Evolutionary conservation across 2,888 invertebrate species (phyloP), one percentile per base, ranked within the genome.

Genomic region (Tipula lateralis): DNA sequence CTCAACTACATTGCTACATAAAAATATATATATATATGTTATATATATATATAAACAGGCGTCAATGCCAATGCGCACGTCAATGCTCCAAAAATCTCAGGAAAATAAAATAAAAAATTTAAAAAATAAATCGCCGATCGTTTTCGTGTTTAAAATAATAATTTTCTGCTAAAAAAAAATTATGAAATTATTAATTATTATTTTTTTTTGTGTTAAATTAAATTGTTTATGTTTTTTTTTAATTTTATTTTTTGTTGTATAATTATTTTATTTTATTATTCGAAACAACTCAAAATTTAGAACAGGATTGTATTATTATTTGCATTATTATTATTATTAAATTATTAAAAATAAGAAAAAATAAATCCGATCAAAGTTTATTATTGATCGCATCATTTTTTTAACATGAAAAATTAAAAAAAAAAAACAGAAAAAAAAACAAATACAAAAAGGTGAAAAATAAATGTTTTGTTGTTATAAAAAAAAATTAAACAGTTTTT

Each of bases 381-480:
- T 85, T 85, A 84, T 29, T 82, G 84, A 83, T 50, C 85, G 84
- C 36, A 83, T 84, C 30, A 84, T 30, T 81, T 84, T 34, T 80
- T 82, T 39, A 81, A 80, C 32, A 36, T 83, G 29, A 19, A 84
- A 84, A 83, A 83, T 66, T 66, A 24, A 66, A 66, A 66, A 66
- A 66, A 82, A 82, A 82, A 82, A 82, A n/a, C 29, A 82, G 5
- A 16, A 84, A 83, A 83, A 83, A 66, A 66, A 66, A 66, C 66
- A 66, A 66, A 66, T 30, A 82, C 29, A 82, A 82, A 82, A 82
- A 32, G 82, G 32, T 30, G 82, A 82, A 86, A 87, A 87, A 87
- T 87, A 87, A 87, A 87, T 87, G 87, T 87, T 87, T 87, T 87
- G 87, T 87, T 87, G 87, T 87, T 87, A 87, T 86, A 87, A 87